Evolutionary conservation across 1,140 invertebrate species (phyloP).

Genomic region (Yoshiicerus persimilis): DNA sequence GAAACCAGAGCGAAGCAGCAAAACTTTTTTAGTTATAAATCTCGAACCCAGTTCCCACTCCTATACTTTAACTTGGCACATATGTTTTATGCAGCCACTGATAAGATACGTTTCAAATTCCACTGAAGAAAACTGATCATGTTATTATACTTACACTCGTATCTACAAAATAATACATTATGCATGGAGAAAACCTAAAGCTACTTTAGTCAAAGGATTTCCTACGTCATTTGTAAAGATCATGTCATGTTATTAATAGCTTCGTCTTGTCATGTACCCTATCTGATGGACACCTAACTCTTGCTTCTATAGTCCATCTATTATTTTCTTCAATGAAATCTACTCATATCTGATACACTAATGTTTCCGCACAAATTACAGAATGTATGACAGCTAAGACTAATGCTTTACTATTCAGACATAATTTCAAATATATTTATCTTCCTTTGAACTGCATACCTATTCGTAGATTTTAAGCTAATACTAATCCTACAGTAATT

Average conservation of each 20-base stretch:
- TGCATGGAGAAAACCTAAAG: neutral
- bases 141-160: neutral
- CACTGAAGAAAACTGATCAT: neutral
- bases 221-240: neutral
- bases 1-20: neutral
- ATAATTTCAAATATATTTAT: too few species aligned
- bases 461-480: too few species aligned
- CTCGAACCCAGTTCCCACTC: too few species aligned
- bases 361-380: too few species aligned
- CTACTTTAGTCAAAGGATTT: neutral
- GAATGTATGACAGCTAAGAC: too few species aligned
- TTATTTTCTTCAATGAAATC: neutral
- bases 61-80: neutral
- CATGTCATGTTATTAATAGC: neutral
- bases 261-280: neutral
- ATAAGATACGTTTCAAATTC: neutral
- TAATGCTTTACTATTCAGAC: too few species aligned
- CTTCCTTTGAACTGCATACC: too few species aligned
- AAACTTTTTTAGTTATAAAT: neutral
- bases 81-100: neutral
- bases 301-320: neutral
- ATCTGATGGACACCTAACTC: neutral
- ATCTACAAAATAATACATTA: neutral
- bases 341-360: neutral
- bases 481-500: too few species aligned